Percentiles rank a stretch among this genome's conserved stretches.
Conservation (phyloP, 2,888 invertebrate species). For the Spialia ferax region DNA sequence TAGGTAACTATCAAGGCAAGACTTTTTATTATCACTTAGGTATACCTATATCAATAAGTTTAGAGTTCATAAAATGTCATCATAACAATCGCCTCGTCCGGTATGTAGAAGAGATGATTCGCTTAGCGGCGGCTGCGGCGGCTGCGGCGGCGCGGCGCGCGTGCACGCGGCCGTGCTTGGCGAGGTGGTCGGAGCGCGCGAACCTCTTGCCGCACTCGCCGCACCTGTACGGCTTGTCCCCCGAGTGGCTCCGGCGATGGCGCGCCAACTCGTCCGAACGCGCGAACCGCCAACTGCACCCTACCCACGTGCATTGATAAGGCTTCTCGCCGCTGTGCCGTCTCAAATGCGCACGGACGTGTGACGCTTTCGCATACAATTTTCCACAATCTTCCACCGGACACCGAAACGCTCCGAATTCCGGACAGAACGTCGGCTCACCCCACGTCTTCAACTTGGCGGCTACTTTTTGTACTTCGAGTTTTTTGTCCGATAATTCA, state of each 20-base stretch:
- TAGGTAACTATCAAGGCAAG: too few species aligned
- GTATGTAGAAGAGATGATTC: slow-evolving; percentile 51
- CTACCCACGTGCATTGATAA: slow-evolving; percentile 91
- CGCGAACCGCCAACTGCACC: slow-evolving; percentile 97
- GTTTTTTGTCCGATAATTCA: slow-evolving; percentile 48
- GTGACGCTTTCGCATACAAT: slow-evolving; percentile 96
- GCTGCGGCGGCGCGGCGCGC: slow-evolving; percentile 85
- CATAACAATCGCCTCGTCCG: slow-evolving; percentile 47
- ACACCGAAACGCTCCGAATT: slow-evolving; percentile 89
- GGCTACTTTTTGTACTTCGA: slow-evolving; percentile 49
- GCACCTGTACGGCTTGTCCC: slow-evolving; percentile 97
- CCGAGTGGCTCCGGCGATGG: slow-evolving; percentile 97
- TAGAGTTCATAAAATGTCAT: background rate
- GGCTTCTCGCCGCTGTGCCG: slow-evolving; percentile 95
- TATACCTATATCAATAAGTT: too few species aligned
- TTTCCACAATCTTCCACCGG: slow-evolving; percentile 91
- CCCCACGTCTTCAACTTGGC: slow-evolving; percentile 68
- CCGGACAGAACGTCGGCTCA: slow-evolving; percentile 73
- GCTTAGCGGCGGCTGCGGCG: slow-evolving; percentile 52
- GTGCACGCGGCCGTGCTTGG: slow-evolving; percentile 96
- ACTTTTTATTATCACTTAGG: too few species aligned
- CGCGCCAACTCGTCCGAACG: slow-evolving; percentile 97
- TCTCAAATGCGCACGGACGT: slow-evolving; percentile 95
- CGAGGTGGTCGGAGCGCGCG: slow-evolving; percentile 96
- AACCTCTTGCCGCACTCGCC: slow-evolving; percentile 95